phyloP scores from a whole-genome alignment of 2,797 vertebrate genomes.

The Platalea minor region DNA sequence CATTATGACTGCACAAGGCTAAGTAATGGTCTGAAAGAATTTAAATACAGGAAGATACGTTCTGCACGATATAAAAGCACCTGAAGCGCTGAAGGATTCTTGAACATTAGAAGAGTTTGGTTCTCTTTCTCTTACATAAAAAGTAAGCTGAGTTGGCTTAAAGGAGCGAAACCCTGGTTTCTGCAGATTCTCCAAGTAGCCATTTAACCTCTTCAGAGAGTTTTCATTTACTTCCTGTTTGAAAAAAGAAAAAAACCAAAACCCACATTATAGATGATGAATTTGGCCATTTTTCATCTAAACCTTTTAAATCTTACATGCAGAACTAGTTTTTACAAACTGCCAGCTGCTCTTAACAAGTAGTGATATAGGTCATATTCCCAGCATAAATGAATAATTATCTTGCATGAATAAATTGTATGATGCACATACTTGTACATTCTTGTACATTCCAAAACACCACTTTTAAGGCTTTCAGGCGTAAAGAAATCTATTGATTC shows the following conservation, averaged over 20 bases:
- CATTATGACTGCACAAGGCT: background rate
- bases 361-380: background rate
- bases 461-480: background rate
- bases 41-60: background rate
- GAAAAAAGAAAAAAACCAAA: background rate
- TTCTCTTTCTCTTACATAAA: slow-evolving; percentile 89
- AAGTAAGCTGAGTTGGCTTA: slow-evolving; percentile 88
- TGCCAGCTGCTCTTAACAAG: background rate
- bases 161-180: slow-evolving; percentile 81
- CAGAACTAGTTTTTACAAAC: background rate
- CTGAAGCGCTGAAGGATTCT: slow-evolving; percentile 72
- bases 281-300: background rate
- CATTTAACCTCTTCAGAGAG: slow-evolving; percentile 92
- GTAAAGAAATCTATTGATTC: background rate
- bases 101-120: slow-evolving; percentile 71
- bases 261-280: background rate
- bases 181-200: slow-evolving; percentile 92
- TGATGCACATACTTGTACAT: background rate
- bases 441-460: background rate
- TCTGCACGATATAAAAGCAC: slow-evolving; percentile 65
- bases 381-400: background rate
- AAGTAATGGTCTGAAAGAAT: background rate
- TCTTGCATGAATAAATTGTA: background rate
- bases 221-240: slow-evolving; percentile 95
- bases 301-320: background rate